Conservation (phyloP, 2,113 vertebrate species). For the Periophthalmus modestus region DNA sequence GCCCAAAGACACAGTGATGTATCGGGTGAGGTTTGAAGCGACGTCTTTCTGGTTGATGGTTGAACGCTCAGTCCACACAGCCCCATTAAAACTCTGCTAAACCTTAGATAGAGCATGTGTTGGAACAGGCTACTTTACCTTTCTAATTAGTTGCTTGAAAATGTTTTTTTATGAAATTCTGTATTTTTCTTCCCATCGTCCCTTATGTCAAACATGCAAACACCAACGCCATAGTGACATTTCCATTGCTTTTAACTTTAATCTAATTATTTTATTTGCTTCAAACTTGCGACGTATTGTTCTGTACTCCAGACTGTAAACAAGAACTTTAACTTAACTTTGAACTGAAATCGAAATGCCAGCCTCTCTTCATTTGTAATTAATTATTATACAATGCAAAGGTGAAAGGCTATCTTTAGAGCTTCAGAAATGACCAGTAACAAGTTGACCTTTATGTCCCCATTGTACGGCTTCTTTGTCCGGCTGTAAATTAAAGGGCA, state of each 20-base stretch:
- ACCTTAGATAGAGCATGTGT: no score
- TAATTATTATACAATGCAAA: not conserved
- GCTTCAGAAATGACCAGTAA: constrained; percentile 6
- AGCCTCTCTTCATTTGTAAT: not conserved
- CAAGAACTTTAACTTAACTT: not conserved
- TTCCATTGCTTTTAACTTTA: not conserved
- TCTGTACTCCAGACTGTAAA: not conserved
- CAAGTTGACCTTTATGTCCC: constrained; percentile 17
- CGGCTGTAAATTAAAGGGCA: constrained; percentile 9
- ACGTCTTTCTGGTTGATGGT: no score
- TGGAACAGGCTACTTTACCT: not conserved
- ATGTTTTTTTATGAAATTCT: not conserved
- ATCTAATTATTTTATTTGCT: not conserved
- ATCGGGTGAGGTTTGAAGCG: no score
- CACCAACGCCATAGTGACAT: not conserved
- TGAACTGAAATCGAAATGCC: not conserved
- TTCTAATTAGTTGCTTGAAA: constrained; percentile 27
- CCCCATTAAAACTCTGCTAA: no score
- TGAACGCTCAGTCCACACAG: no score
- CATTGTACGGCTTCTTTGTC: constrained; percentile 1
- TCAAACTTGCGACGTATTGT: not conserved
- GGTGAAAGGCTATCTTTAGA: constrained; percentile 7
- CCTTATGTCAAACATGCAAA: not conserved
- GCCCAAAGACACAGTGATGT: no score
- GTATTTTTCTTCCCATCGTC: not conserved